Base-by-base conservation (phyloP, 2,113 vertebrate genomes). In the Mormyrus lacerda region DNA sequence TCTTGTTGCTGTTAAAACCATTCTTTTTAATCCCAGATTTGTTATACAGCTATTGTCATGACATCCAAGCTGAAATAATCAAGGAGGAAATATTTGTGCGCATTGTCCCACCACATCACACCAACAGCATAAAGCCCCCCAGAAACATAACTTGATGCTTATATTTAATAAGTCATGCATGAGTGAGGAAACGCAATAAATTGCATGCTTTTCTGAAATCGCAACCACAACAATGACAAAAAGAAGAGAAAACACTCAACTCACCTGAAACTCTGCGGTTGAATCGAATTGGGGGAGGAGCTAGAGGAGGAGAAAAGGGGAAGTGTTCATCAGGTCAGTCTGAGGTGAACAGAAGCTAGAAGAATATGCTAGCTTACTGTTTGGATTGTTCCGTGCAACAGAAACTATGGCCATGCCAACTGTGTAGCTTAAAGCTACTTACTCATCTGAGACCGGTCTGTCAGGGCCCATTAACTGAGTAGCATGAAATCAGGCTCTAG, bases 221-320 rank as follows among this genome's bases (percentile, higher is more conserved):
- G 17, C 11, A 19, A 51, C 13, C 48, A 21, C 48, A 53, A 31
- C 73, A 48, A 87, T 85, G 88, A 91, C 89, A 90, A 85, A 91
- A 89, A 91, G 61, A 55, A 90, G 13, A 13, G 1, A 88, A 91
- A 91, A 92, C 82, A 88, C 35, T 19, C 9, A n/a, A 51, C 95
- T 95, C 96, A 99, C 98, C 98, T 96, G 98, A 99, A 92, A 98
- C 97, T 97, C 98, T 97, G 94, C 98, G 96, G 95, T 94, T 97
- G 95, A 95, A 98, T 95, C 97, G 95, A 93, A 95, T 97, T 91
- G 97, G 96, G 93, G 96, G 93, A 4, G 97, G 98, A 93, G 97
- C 98, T 99, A 95, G 93, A 93, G 92, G 82, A 91, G 65, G 1
- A 93, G 47, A 91, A 65, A 55, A 93, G 53, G 91, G 79, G 89